These are phyloP conservation scores for Antennarius maculatus DNA, from an alignment of 2,797 vertebrate species.

Conservation along the genomic window DNA sequence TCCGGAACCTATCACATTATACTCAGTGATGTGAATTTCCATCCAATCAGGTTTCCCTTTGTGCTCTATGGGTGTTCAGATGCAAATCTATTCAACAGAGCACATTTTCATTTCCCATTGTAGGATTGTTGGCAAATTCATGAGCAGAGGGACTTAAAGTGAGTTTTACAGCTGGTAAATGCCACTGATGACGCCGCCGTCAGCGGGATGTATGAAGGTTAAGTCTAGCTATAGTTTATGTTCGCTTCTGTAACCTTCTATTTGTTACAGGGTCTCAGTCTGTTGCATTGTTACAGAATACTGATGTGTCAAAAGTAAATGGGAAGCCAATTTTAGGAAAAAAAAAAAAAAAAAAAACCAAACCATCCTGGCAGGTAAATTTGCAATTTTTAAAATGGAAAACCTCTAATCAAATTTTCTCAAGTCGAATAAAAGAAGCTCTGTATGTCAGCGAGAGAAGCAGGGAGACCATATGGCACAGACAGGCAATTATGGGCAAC, in stretches of 20 bases:
- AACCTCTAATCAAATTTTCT: constrained; percentile 22
- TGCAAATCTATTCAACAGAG: constrained; percentile 80
- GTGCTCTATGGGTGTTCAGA: constrained; percentile 77
- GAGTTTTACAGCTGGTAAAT: constrained; percentile 60
- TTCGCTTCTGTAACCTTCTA: constrained; percentile 13
- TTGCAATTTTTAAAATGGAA: constrained; percentile 38
- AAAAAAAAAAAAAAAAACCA: too few relatives aligned
- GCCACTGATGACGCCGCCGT: constrained; percentile 37
- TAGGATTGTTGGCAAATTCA: constrained; percentile 61
- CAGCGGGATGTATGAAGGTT: constrained; percentile 12
- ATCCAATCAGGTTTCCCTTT: constrained; percentile 79
- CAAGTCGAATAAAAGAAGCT: constrained; percentile 31
- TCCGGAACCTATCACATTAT: constrained; percentile 73
- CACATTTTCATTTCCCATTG: constrained; percentile 79
- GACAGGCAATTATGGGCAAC: constrained; percentile 47
- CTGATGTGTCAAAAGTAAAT: background rate
- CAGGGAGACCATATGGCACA: constrained; percentile 45
- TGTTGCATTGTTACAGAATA: constrained; percentile 9
- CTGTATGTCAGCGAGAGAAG: constrained; percentile 22
- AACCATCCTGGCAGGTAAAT: constrained; percentile 21
- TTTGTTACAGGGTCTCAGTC: background rate
- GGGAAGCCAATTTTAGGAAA: constrained; percentile 13
- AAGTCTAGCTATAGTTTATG: constrained; percentile 18
- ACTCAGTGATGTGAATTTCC: constrained; percentile 75
- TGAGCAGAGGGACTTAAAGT: constrained; percentile 50